Conservation (phyloP, 2,888 invertebrate genomes). For the Dynastes tityus region DNA sequence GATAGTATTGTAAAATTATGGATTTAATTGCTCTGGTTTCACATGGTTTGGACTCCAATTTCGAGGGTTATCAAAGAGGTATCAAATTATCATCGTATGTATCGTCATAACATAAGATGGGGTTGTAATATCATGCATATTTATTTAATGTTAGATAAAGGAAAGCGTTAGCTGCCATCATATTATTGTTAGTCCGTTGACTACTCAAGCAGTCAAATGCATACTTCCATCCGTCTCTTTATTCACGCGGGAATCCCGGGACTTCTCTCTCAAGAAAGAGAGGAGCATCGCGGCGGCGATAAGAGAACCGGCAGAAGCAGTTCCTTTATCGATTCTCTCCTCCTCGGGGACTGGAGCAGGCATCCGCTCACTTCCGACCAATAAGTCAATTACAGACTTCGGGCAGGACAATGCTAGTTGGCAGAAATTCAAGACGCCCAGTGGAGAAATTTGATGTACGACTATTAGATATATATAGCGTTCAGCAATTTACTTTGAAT, state of each 20-base stretch:
- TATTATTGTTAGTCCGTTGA: slow-evolving; percentile 16
- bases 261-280: slow-evolving; percentile 7
- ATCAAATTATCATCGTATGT: too few species aligned
- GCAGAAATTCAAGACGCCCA: slow-evolving; percentile 68
- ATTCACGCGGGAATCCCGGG: neutral
- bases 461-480: slow-evolving; percentile 62
- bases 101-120: neutral
- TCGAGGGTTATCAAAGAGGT: too few species aligned
- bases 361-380: slow-evolving; percentile 67
- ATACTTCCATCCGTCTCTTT: slow-evolving; percentile 17
- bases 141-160: slow-evolving; percentile 3
- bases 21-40: too few species aligned
- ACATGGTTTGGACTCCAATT: too few species aligned
- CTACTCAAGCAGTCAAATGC: neutral
- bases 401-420: slow-evolving; percentile 69
- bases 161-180: slow-evolving; percentile 5
- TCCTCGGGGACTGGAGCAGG: slow-evolving; percentile 25
- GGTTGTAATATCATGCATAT: neutral
- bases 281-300: slow-evolving; percentile 26
- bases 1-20: too few species aligned
- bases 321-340: slow-evolving; percentile 64
- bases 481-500: slow-evolving; percentile 66
- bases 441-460: slow-evolving; percentile 67
- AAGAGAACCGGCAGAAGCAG: slow-evolving; percentile 35
- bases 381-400: slow-evolving; percentile 69